Percentiles rank a stretch among this genome's conserved stretches.
Conservation (phyloP, 37 sponge, comb jelly and placozoan genomes). For the Agelas oroides region DNA sequence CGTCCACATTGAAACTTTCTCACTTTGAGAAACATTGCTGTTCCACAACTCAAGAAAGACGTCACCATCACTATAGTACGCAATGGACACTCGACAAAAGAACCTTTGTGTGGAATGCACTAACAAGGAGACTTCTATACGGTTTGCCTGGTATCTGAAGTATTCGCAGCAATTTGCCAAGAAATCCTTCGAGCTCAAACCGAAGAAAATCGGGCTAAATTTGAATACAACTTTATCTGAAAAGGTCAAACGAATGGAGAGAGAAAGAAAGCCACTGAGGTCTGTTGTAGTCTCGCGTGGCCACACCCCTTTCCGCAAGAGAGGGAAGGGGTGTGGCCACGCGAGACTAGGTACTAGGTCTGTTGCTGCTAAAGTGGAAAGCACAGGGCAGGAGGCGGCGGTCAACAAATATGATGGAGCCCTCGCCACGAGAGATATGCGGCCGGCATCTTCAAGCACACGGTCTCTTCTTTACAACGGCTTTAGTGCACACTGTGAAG, state of each 20-base stretch:
- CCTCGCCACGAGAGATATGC: constrained; percentile 67
- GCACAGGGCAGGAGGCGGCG: not conserved
- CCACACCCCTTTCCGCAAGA: too few relatives aligned
- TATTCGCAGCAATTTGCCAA: constrained; percentile 82
- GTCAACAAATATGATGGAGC: not conserved
- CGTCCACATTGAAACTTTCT: too few relatives aligned
- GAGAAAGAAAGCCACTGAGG: not conserved
- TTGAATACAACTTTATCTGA: constrained; percentile 10
- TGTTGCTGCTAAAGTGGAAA: not conserved
- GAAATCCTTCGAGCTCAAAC: too few relatives aligned
- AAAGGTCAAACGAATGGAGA: constrained; percentile 8
- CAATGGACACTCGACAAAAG: constrained; percentile 88
- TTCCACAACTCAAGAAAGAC: too few relatives aligned
- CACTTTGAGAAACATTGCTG: too few relatives aligned
- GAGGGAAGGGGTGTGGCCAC: too few relatives aligned
- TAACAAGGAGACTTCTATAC: constrained; percentile 86
- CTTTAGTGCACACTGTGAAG: constrained; percentile 95
- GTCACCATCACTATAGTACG: too few relatives aligned
- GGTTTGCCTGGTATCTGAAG: constrained; percentile 86
- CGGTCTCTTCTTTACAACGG: constrained; percentile 86
- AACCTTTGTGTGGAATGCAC: constrained; percentile 96
- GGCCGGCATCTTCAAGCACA: constrained; percentile 74
- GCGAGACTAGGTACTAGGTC: too few relatives aligned
- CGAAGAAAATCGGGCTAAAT: not conserved
- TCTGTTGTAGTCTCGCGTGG: too few relatives aligned